phyloP scores from a whole-genome alignment of 2,888 invertebrate species.

The Ceramica pisi region DNA sequence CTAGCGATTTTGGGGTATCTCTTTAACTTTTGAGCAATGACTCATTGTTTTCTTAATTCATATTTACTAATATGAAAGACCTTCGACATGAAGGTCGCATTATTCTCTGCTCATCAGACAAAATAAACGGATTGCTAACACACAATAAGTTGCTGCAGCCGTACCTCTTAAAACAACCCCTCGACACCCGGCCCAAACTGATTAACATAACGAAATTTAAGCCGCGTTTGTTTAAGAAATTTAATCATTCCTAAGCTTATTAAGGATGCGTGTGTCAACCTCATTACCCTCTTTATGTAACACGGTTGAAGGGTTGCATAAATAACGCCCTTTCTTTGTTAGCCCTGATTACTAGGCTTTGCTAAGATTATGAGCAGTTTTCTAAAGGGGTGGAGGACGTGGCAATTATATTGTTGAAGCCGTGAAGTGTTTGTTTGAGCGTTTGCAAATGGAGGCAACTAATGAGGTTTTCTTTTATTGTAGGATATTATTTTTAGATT shows the following conservation, averaged over 20 bases:
- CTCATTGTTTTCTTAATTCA: not conserved
- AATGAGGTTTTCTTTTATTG: slow-evolving; percentile 16
- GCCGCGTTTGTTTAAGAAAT: slow-evolving; percentile 65
- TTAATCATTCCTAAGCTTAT: slow-evolving; percentile 66
- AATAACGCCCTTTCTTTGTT: slow-evolving; percentile 65
- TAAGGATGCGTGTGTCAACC: slow-evolving; percentile 64
- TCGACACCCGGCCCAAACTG: slow-evolving; percentile 28
- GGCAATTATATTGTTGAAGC: slow-evolving; percentile 37
- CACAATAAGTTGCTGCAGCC: not conserved
- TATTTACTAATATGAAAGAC: not conserved
- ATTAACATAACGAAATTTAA: slow-evolving; percentile 66
- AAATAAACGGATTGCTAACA: slow-evolving; percentile 11
- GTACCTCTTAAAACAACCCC: slow-evolving; percentile 39
- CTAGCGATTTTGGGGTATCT: not conserved
- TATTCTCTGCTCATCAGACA: not conserved
- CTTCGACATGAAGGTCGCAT: not conserved
- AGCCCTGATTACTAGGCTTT: slow-evolving; percentile 56
- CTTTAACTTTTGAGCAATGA: not conserved
- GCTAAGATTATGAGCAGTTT: slow-evolving; percentile 39
- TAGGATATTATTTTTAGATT: not conserved
- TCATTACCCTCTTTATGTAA: slow-evolving; percentile 61
- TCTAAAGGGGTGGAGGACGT: slow-evolving; percentile 17
- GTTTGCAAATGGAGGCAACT: not conserved
- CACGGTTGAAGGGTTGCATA: slow-evolving; percentile 62
- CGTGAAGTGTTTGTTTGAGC: slow-evolving; percentile 8